Evolutionary conservation across 1,140 invertebrate species (phyloP), one percentile per base, ranked within the genome.

Genomic region (Lepidostoma basale): DNA sequence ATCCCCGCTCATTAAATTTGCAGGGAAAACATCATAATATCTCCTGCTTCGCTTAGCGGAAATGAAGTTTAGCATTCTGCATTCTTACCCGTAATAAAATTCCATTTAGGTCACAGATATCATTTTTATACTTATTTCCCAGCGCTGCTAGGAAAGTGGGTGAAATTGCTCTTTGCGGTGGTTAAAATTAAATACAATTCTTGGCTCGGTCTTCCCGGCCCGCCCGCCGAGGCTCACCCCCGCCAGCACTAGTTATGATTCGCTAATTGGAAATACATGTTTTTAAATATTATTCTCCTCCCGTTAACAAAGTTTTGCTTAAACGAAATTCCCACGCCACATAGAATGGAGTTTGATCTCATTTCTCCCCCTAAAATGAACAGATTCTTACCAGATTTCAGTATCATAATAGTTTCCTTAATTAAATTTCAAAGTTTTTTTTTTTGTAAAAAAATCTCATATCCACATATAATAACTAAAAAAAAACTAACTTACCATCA

Each of bases 231-330:
- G 54, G 20, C 22, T 47, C 33, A 25, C 36, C 42, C n/a, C 16
- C 10, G 10, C 52, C 20, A 33, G 52, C 23, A 54, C 40, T 45
- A 59, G 36, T 59, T 67, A 58, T 59, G 49, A 59, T 68, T 62
- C 59, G 33, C 67, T 68, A 68, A 68, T 68, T 68, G 67, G 60
- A 68, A 68, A 68, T 62, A 47, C 67, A 62, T 68, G 67, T 62
- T 68, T 68, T 62, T 60, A 47, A 62, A 52, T 62, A 63, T 42
- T 22, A n/a, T 33, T 12, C 26, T 56, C 49, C 52, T 16, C 52
- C 36, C 52, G 52, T 33, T 33, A 14, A 12, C 28, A 20, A 56
- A 36, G 30, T 40, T n/a, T 40, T 40, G 36, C 3, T 40, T 3
- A 40, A 12, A 40, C 8, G n/a, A 40, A 40, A 14, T 40, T 40